Conservation (phyloP, 2,797 vertebrate species). For the Xiphorhynchus erythropygius region DNA sequence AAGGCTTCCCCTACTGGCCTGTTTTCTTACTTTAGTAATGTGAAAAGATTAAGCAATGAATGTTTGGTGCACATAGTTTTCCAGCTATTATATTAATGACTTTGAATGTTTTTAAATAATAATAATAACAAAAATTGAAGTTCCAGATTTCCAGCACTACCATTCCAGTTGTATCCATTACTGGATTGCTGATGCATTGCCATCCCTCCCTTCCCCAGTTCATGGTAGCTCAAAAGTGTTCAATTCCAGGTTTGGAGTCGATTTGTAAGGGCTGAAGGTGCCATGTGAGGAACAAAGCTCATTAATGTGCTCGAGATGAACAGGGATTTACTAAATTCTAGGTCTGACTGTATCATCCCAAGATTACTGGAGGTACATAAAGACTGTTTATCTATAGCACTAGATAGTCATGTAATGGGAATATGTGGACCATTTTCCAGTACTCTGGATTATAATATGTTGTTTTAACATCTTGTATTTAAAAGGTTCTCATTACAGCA, state of each 20-base stretch:
- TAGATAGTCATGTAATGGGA: neutral
- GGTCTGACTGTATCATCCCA: neutral
- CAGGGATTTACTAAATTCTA: neutral
- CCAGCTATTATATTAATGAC: neutral
- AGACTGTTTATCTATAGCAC: neutral
- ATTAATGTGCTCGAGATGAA: neutral
- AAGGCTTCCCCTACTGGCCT: neutral
- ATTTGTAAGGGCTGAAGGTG: neutral
- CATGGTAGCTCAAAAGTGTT: neutral
- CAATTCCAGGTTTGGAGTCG: too few species aligned
- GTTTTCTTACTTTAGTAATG: neutral
- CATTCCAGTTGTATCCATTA: neutral
- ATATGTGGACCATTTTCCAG: neutral
- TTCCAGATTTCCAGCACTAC: neutral
- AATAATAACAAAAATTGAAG: neutral
- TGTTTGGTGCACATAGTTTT: neutral
- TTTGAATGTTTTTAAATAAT: neutral
- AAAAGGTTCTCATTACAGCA: neutral
- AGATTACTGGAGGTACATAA: neutral
- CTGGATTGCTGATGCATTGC: neutral
- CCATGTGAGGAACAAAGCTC: rapidly evolving
- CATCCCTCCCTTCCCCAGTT: neutral
- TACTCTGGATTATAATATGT: neutral
- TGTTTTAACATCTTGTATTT: neutral
- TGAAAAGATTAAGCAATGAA: neutral